phyloP scores from a whole-genome alignment of 2,888 invertebrate genomes.

The Anodontia alba region DNA sequence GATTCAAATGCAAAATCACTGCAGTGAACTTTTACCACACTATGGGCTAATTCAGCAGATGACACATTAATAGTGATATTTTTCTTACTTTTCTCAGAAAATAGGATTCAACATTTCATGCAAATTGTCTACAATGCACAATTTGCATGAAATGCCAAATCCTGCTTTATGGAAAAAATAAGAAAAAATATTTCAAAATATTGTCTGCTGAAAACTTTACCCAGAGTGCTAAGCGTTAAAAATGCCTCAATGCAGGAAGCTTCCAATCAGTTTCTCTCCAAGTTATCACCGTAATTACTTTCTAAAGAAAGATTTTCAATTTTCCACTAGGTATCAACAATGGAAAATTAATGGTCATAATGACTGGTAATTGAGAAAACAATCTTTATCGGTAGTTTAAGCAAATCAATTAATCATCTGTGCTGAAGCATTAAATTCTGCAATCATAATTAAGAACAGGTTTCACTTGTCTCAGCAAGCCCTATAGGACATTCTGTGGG shows the following conservation, averaged over 20 bases:
- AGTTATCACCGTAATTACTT: conserved; percentile 9
- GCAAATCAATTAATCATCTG: conserved; percentile 15
- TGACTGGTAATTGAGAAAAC: conserved; percentile 7
- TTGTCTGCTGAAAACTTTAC: too few species aligned
- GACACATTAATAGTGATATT: too few species aligned
- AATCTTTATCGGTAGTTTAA: conserved; percentile 13
- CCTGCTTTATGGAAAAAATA: too few species aligned
- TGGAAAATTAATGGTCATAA: conserved; percentile 12
- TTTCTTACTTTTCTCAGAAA: too few species aligned
- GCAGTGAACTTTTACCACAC: too few species aligned
- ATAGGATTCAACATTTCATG: too few species aligned
- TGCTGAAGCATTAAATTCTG: conserved; percentile 6
- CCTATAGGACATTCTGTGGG: too few species aligned
- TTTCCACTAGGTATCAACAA: conserved; percentile 20
- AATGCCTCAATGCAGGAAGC: not conserved
- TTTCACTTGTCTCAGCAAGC: not conserved
- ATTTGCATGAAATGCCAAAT: too few species aligned
- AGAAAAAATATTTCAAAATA: too few species aligned
- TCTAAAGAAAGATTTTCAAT: conserved; percentile 20
- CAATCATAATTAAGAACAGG: conserved; percentile 8
- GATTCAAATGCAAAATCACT: too few species aligned
- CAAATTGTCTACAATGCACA: too few species aligned
- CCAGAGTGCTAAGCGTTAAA: not conserved
- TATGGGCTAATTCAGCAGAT: too few species aligned
- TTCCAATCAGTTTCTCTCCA: not conserved